These are phyloP conservation scores for Thera obeliscata DNA, from an alignment of 2,888 invertebrate species.

Conservation along the genomic window DNA sequence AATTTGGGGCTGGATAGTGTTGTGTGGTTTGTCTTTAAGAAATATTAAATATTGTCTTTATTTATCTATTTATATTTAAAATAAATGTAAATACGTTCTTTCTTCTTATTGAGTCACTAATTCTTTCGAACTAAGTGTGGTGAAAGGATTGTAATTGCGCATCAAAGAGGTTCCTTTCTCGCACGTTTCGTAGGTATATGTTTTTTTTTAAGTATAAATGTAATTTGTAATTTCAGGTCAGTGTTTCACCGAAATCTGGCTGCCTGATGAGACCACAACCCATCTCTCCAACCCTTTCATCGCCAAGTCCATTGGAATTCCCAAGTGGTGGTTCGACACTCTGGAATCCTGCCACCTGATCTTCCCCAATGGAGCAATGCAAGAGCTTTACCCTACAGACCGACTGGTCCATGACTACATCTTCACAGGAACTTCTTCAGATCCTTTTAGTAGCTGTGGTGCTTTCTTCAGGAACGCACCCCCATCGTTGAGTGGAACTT, in stretches of 20 bases:
- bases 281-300: constrained; percentile 49
- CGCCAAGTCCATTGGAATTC: constrained; percentile 49
- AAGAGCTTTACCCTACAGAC: constrained; percentile 53
- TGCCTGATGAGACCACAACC: constrained; percentile 46
- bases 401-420: constrained; percentile 14
- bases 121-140: too few species aligned
- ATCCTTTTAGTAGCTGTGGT: constrained; percentile 51
- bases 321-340: constrained; percentile 49
- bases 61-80: too few species aligned
- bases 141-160: too few species aligned
- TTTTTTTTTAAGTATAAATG: too few species aligned
- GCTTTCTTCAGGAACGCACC: constrained; percentile 51
- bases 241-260: constrained; percentile 44
- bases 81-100: too few species aligned
- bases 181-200: too few species aligned
- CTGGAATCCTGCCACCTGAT: constrained; percentile 54
- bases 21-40: background rate
- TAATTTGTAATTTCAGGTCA: constrained; percentile 43
- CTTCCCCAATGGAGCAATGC: constrained; percentile 52
- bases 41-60: too few species aligned
- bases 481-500: constrained; percentile 52
- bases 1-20: too few species aligned
- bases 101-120: too few species aligned
- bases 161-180: too few species aligned
- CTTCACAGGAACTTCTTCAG: constrained; percentile 25